Percentiles rank a stretch among this genome's conserved stretches.
These are phyloP conservation scores for Sisyra terminalis DNA, from an alignment of 2,888 invertebrate genomes.

Conservation along the genomic window DNA sequence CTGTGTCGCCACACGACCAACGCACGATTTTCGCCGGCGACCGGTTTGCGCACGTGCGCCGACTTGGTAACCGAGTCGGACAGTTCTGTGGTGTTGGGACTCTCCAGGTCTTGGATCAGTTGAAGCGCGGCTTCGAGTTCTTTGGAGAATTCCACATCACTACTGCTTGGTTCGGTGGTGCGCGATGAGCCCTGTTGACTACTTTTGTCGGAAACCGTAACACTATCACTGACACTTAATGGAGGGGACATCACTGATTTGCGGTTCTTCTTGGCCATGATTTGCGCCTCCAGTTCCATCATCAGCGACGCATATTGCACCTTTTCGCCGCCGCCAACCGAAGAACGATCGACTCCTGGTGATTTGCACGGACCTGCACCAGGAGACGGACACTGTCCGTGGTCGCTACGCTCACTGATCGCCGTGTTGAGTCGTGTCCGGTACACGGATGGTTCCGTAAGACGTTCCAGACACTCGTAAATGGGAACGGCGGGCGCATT, in stretches of 20 bases:
- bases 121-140: conserved; percentile 32
- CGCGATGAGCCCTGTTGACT: conserved; percentile 20
- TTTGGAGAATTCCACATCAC: conserved; percentile 30
- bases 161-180: conserved; percentile 19
- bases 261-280: conserved; percentile 25
- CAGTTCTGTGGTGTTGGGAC: conserved; percentile 31
- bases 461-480: conserved; percentile 29
- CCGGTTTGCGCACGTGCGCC: too few relatives aligned
- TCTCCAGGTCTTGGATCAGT: conserved; percentile 31
- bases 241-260: conserved; percentile 20
- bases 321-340: conserved; percentile 23
- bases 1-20: conserved; percentile 24
- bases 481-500: conserved; percentile 20
- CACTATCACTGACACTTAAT: conserved; percentile 19
- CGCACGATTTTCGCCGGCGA: background rate
- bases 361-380: conserved; percentile 14
- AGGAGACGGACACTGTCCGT: conserved; percentile 20
- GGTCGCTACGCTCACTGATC: conserved; percentile 17
- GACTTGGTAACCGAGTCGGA: conserved; percentile 21
- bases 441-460: conserved; percentile 28
- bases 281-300: conserved; percentile 29
- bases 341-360: conserved; percentile 9
- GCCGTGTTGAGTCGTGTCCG: conserved; percentile 25
- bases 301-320: conserved; percentile 31
- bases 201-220: conserved; percentile 20